Percentiles rank a stretch among this genome's conserved stretches.
Conservation (phyloP, 2,113 vertebrate genomes). For the Rattus rattus region DNA sequence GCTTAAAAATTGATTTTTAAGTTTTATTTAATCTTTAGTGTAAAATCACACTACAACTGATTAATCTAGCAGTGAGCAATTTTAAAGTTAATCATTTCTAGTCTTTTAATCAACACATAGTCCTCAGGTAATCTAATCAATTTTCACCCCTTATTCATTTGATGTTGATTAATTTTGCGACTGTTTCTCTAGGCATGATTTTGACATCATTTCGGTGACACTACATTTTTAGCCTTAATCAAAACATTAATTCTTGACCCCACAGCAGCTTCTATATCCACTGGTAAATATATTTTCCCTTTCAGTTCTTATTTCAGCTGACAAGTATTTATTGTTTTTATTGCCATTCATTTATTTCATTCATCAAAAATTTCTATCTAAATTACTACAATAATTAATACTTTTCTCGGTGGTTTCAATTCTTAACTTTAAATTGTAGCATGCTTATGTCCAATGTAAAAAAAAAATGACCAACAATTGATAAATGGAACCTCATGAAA, state of each 20-base stretch:
- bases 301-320: neutral
- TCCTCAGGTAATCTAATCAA: neutral
- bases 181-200: neutral
- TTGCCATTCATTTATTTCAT: neutral
- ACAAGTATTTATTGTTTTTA: neutral
- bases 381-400: neutral
- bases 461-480: neutral
- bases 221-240: neutral
- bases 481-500: too few relatives aligned
- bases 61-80: neutral
- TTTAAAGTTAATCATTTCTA: slow-evolving; percentile 11
- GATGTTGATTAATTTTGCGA: neutral
- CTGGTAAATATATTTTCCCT: neutral
- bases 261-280: rapidly evolving
- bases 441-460: neutral
- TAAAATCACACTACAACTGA: neutral
- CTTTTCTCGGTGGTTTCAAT: neutral
- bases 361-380: neutral
- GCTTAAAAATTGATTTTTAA: neutral
- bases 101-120: neutral
- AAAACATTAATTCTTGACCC: neutral
- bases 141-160: neutral
- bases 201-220: neutral
- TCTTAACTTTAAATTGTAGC: neutral
- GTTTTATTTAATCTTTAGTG: neutral